Conservation (phyloP, 2,113 vertebrate genomes). For the Pyrgilauda ruficollis region DNA sequence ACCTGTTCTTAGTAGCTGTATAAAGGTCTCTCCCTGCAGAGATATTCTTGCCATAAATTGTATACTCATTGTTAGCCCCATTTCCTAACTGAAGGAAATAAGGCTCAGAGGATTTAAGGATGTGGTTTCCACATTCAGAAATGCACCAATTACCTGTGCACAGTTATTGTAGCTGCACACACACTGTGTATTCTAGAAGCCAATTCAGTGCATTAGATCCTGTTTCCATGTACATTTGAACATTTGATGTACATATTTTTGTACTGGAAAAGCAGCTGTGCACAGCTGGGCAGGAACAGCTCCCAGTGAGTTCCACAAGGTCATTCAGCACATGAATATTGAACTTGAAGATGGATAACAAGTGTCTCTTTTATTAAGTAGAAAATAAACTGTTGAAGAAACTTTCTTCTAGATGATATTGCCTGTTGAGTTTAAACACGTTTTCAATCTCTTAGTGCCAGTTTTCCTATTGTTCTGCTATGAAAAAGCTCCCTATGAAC, state of each 20-base stretch:
- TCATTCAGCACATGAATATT: not conserved
- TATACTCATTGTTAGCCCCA: not conserved
- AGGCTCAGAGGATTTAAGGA: not conserved
- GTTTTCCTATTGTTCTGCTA: conserved; percentile 29
- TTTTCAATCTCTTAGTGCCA: conserved; percentile 18
- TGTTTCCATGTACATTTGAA: not conserved
- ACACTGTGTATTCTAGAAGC: accelerated
- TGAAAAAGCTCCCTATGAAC: not conserved
- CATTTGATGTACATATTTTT: not conserved
- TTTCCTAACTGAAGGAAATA: not conserved
- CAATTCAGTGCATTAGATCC: not conserved
- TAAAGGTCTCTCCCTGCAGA: not conserved
- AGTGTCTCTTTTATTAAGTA: not conserved
- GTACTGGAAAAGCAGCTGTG: not conserved
- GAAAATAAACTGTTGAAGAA: not conserved
- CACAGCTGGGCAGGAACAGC: not conserved
- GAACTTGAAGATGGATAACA: not conserved
- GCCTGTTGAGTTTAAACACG: not conserved
- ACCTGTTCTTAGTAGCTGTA: not conserved
- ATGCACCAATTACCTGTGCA: not conserved
- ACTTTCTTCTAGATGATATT: not conserved
- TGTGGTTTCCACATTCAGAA: not conserved
- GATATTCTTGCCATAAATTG: not conserved
- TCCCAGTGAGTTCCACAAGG: not conserved
- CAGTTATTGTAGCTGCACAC: not conserved